Evolutionary conservation across 2,113 vertebrate genomes (phyloP).

Genomic region (Callipepla californica): DNA sequence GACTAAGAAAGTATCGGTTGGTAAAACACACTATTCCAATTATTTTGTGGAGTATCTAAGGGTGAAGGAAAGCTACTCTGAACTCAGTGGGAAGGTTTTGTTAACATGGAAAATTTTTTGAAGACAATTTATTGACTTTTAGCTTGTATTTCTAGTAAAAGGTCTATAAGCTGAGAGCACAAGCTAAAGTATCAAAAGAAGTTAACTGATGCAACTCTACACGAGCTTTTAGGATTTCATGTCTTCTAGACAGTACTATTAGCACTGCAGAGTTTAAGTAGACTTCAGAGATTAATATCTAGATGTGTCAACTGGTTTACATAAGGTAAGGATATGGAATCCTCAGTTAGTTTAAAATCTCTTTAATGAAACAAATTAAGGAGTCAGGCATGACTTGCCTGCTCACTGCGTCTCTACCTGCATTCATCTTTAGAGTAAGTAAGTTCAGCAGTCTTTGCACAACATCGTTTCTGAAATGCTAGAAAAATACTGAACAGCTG

Average conservation of each 20-base stretch:
- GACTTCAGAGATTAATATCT: neutral
- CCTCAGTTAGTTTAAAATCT: neutral
- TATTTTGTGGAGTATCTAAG: neutral
- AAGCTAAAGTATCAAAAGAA: rapidly evolving
- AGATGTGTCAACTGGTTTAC: neutral
- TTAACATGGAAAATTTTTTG: neutral
- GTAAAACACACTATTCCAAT: neutral
- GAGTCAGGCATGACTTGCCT: neutral
- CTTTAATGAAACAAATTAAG: neutral
- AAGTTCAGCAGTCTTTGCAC: neutral
- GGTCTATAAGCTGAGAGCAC: neutral
- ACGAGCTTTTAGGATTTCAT: neutral
- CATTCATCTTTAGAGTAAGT: neutral
- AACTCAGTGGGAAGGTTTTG: neutral
- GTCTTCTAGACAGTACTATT: neutral
- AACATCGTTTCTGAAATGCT: neutral
- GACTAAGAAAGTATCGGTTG: neutral
- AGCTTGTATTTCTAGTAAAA: neutral
- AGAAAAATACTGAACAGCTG: neutral
- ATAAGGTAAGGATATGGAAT: neutral
- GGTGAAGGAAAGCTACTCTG: neutral
- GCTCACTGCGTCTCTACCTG: neutral
- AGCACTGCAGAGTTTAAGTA: neutral
- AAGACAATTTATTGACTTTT: too few species aligned
- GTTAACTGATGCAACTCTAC: neutral